Percentiles rank a stretch among this genome's conserved stretches.
Evolutionary conservation across 2,888 invertebrate species (phyloP).

Genomic region (Hololepta plana): DNA sequence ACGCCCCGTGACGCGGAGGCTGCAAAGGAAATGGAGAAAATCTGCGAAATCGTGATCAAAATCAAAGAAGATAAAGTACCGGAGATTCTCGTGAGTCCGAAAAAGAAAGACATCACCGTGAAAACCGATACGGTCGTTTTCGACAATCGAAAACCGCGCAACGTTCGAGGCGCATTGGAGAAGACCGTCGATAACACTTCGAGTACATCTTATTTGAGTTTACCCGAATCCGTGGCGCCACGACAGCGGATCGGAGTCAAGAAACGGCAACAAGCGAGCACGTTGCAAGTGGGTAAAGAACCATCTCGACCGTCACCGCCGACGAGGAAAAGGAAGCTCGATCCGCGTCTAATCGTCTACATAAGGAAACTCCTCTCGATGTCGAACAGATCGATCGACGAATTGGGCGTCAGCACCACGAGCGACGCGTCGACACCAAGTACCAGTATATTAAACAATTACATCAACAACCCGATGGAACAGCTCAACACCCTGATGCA

Average conservation of each 20-base stretch:
- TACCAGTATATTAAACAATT: slow-evolving; percentile 28
- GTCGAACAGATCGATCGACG: slow-evolving; percentile 30
- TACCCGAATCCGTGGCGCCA: slow-evolving; percentile 19
- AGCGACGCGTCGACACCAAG: slow-evolving; percentile 31
- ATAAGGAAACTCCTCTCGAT: slow-evolving; percentile 32
- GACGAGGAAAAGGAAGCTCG: slow-evolving; percentile 11
- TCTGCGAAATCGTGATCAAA: slow-evolving; percentile 24
- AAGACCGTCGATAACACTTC: slow-evolving; percentile 12
- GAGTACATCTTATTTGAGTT: slow-evolving; percentile 25
- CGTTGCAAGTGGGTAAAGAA: background rate
- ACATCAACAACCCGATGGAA: slow-evolving; percentile 19
- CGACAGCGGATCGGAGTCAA: slow-evolving; percentile 1
- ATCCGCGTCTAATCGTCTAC: slow-evolving; percentile 27
- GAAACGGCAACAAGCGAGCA: background rate
- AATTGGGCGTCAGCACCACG: slow-evolving; percentile 26
- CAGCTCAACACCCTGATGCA: slow-evolving; percentile 12
- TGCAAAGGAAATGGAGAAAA: slow-evolving; percentile 17
- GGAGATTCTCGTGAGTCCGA: slow-evolving; percentile 15
- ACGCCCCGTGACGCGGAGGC: too few relatives aligned
- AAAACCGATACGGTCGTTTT: background rate
- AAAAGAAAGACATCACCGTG: slow-evolving; percentile 5
- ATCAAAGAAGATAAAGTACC: slow-evolving; percentile 17
- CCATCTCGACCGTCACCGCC: too few relatives aligned
- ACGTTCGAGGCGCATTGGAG: too few relatives aligned
- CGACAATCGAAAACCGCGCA: background rate